A percentile compares a stretch with the other conserved stretches of the same genome.
Conservation (phyloP, 1,140 invertebrate species). For the Oedothorax gibbosus region DNA sequence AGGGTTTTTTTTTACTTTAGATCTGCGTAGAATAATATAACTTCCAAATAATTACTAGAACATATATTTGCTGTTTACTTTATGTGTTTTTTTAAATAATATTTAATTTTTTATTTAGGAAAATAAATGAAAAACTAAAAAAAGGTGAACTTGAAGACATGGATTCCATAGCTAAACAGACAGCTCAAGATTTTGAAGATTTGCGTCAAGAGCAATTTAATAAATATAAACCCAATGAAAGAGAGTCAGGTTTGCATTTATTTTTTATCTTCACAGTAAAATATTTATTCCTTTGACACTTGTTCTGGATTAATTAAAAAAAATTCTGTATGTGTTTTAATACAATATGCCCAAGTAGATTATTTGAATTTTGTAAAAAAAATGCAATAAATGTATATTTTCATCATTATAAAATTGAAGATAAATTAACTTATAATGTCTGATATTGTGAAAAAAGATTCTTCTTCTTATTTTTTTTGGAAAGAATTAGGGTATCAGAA, state of each 20-base stretch:
- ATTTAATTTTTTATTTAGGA: slow-evolving; percentile 68
- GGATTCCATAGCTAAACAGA: slow-evolving; percentile 76
- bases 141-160: slow-evolving; percentile 73
- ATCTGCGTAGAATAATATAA: not conserved
- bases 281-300: not conserved
- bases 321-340: not conserved
- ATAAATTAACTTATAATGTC: too few species aligned
- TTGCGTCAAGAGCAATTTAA: slow-evolving; percentile 76
- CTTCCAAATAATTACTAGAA: not conserved
- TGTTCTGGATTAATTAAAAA: not conserved
- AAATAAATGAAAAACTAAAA: slow-evolving; percentile 74
- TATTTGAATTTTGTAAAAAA: too few species aligned
- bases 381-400: too few species aligned
- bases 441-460: too few species aligned
- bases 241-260: slow-evolving; percentile 73
- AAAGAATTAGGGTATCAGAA: not conserved
- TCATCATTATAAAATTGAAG: too few species aligned
- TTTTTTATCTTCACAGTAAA: not conserved
- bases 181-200: slow-evolving; percentile 85
- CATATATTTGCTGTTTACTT: not conserved
- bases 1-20: not conserved
- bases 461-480: not conserved
- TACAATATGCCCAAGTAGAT: not conserved
- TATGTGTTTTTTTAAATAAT: not conserved
- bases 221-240: slow-evolving; percentile 76